phyloP scores from a whole-genome alignment of 2,797 vertebrate genomes.

The Miichthys miiuy region DNA sequence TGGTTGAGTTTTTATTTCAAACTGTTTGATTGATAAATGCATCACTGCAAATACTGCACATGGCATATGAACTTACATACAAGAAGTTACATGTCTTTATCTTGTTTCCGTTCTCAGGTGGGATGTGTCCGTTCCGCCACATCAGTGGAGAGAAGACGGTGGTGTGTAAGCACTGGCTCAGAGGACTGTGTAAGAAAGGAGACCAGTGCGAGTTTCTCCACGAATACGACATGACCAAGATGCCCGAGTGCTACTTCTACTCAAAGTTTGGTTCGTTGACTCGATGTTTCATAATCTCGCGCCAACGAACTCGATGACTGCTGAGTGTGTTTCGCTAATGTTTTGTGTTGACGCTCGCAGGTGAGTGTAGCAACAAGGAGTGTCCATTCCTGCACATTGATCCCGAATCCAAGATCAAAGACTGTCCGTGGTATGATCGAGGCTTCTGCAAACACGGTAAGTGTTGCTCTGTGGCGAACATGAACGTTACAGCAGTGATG shows the following conservation, averaged over 20 bases:
- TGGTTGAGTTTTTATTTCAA: too few species aligned
- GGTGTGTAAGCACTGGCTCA: constrained; percentile 98
- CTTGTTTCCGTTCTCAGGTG: constrained; percentile 82
- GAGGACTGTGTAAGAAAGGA: constrained; percentile 98
- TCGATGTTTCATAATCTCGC: neutral
- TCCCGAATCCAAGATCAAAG: constrained; percentile 99
- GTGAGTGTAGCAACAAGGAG: constrained; percentile 99
- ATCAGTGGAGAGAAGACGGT: constrained; percentile 99
- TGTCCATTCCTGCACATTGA: constrained; percentile 99
- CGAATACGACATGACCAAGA: constrained; percentile 99
- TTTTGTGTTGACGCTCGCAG: constrained; percentile 77
- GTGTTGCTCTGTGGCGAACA: constrained; percentile 13
- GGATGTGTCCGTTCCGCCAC: constrained; percentile 98
- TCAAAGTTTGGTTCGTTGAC: constrained; percentile 94
- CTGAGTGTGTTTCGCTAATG: neutral
- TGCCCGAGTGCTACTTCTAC: constrained; percentile 99
- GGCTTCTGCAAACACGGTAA: constrained; percentile 99
- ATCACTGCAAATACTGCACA: too few species aligned
- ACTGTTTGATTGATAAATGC: too few species aligned
- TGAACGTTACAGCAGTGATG: neutral
- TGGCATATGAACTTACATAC: too few species aligned
- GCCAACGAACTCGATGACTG: neutral
- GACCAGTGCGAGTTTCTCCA: constrained; percentile 99
- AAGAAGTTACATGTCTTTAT: neutral
- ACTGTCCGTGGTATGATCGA: constrained; percentile 99